phyloP scores from a whole-genome alignment of 2,113 vertebrate species.

The Python bivittatus region DNA sequence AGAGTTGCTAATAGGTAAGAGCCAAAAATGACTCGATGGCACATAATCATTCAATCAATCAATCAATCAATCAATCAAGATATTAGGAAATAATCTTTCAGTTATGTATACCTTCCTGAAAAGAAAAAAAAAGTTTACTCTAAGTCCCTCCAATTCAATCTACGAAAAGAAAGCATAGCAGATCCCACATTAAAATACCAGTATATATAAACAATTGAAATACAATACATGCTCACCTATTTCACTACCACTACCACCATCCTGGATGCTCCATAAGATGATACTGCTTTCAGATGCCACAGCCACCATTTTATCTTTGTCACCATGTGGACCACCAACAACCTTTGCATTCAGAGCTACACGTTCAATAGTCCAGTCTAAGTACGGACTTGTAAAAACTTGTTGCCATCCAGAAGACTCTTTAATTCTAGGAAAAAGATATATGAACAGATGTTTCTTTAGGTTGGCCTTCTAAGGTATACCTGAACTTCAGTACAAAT shows the following conservation, averaged over 20 bases:
- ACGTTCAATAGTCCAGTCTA: conserved; percentile 93
- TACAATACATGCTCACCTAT: conserved; percentile 77
- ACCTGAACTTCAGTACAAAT: background rate
- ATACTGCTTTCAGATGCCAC: conserved; percentile 93
- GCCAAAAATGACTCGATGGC: no score
- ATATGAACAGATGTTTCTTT: background rate
- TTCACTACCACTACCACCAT: conserved; percentile 92
- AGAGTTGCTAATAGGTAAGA: no score
- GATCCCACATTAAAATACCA: background rate
- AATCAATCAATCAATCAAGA: background rate
- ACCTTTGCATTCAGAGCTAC: conserved; percentile 97
- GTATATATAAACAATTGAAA: background rate
- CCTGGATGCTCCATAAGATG: conserved; percentile 96
- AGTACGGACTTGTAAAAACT: conserved; percentile 93
- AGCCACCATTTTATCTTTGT: conserved; percentile 99
- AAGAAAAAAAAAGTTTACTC: background rate
- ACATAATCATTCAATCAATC: no score
- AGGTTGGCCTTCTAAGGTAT: background rate
- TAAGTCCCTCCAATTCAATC: background rate
- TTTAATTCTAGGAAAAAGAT: conserved; percentile 82
- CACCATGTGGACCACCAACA: conserved; percentile 94
- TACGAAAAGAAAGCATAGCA: background rate
- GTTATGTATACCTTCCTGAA: background rate
- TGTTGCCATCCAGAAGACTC: conserved; percentile 98
- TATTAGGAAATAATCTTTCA: background rate